Evolutionary conservation across 1,140 invertebrate species (phyloP), one percentile per base, ranked within the genome.

Genomic region (Bombus sylvicola): DNA sequence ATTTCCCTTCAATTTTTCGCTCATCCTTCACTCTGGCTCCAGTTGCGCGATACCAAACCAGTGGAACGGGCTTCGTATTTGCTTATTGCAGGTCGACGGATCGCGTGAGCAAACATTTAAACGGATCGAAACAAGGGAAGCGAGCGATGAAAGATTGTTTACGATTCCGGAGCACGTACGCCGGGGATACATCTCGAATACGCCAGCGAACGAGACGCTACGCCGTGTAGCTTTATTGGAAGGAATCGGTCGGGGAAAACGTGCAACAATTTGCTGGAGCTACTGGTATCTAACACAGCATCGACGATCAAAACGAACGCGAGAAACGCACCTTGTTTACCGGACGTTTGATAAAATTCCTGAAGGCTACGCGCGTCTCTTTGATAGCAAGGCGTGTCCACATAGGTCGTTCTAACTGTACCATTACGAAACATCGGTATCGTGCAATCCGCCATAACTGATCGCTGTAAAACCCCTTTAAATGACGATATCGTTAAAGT

Each of bases 121-220:
- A 62, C 83, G 83, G 83, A 59, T 80, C 41, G 68, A 62, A 80
- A 85, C 53, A 72, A 80, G 75, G 57, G 75, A 62, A 22, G 53
- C 39, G 13, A 53, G 68, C 83, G 83, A 80, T 59, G 77, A 84
- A 84, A 84, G 76, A 84, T 84, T 47, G 83, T 80, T 85, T 85
- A 80, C 76, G 76, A 53, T 59, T 37, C 53, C 76, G 68, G 25
- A 18, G 76, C 83, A 85, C 83, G 76, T 80, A 80, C 78, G 68
- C n/a, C 41, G 47, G n/a, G 47, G 53, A 68, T 80, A 68, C 72
- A 64, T 85, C 57, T 82, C 59, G 57, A 75, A 43, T 64, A 75
- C 57, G 41, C 31, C 25, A 39, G 74, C 43, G 22, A 59, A 59
- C 74, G 64, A 79, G 62, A 47, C 77, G 59, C 37, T 28, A 25